phyloP scores from a whole-genome alignment of 1,140 invertebrate genomes.

The Drosophila rufa region DNA sequence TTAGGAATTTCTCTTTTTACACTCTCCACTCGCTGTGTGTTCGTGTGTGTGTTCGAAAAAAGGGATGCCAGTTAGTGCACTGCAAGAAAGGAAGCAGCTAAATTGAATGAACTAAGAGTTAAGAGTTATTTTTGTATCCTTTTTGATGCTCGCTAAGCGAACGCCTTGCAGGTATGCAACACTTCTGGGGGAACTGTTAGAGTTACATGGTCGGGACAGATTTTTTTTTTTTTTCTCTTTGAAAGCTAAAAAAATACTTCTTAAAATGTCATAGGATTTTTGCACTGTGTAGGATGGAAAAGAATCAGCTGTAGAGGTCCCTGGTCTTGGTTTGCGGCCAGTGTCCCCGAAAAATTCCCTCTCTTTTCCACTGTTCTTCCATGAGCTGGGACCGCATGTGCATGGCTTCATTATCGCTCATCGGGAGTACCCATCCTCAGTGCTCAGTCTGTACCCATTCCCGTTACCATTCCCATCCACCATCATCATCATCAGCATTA shows the following conservation, averaged over 20 bases:
- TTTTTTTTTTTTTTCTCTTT: neutral
- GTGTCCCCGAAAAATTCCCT: conserved; percentile 1
- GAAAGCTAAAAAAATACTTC: neutral
- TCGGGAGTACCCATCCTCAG: conserved; percentile 10
- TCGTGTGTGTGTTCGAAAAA: conserved; percentile 42
- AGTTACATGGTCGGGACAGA: neutral
- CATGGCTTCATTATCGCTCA: conserved; percentile 72
- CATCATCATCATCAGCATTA: conserved; percentile 36
- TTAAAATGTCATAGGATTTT: neutral
- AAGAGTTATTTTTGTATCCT: no score
- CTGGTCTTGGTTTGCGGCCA: conserved; percentile 64
- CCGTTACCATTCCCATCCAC: conserved; percentile 3
- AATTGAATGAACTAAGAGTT: no score
- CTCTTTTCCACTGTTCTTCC: neutral
- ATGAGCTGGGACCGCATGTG: conserved; percentile 48
- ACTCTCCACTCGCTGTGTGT: conserved; percentile 33
- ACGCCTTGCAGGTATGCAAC: neutral
- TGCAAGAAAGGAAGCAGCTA: neutral
- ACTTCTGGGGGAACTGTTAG: neutral
- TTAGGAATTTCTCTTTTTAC: conserved; percentile 78
- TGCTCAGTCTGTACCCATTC: neutral
- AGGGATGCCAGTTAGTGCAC: conserved; percentile 39
- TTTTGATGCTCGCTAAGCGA: neutral
- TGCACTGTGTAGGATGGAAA: neutral
- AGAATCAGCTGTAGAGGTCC: conserved; percentile 9